Evolutionary conservation across 2,888 invertebrate genomes (phyloP), one percentile per base, ranked within the genome.

Genomic region (Digitonthophagus gazella): DNA sequence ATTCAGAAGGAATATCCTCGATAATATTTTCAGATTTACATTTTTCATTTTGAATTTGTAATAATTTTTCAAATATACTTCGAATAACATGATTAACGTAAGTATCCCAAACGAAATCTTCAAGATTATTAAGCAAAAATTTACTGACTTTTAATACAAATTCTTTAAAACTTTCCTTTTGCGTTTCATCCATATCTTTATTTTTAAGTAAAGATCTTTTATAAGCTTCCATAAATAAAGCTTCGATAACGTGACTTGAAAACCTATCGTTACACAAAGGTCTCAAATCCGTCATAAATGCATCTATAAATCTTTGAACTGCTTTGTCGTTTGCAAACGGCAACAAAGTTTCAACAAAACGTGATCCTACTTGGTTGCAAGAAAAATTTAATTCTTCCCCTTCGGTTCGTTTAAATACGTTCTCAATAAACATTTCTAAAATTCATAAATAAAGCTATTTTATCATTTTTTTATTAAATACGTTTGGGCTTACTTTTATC

Each of bases 81-180:
- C 94, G 86, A 72, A 94, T 83, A 3, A 95, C 88, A 76, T 92
- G 91, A 82, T 90, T 93, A 0, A 91, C 93, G 73, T 91, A 93
- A 0, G 84, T 83, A 78, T 95, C 92, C 88, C 89, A 90, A 0
- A 93, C 86, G 76, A 91, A 95, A 77, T 95, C 94, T 79, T 95
- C 95, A 69, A 93, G 83, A 83, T 95, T 95, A 80, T 95, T 95
- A 0, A 93, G 81, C 16, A 91, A 84, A 81, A 92, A 95, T 83
- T 89, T 91, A 70, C 90, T 87, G 2, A 92, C 84, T 80, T 91
- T 93, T 11, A 91, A 72, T 0, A 91, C 87, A 79, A 91, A 92
- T 8, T 87, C 83, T 1, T 86, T 84, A 74, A 90, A 92, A 58
- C 83, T 84, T 28, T 84, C 76, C n/a, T 85, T 74, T 64, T 76